A percentile compares a stretch with the other conserved stretches of the same genome.
These are phyloP conservation scores for Podarcis siculus DNA, from an alignment of 2,797 vertebrate species.

Conservation along the genomic window DNA sequence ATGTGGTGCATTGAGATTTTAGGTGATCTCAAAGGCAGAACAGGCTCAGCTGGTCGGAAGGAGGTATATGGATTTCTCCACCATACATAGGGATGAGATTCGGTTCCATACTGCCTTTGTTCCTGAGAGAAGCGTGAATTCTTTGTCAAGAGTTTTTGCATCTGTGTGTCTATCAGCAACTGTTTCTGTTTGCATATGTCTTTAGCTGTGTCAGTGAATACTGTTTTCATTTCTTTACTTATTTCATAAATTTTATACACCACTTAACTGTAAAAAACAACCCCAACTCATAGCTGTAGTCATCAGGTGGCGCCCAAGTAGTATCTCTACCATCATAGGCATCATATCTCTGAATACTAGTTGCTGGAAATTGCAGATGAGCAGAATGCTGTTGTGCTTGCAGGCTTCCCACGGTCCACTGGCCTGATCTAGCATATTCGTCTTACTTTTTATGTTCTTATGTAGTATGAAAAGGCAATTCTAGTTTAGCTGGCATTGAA, in stretches of 20 bases:
- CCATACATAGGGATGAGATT: not conserved
- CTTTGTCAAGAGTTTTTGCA: constrained; percentile 5
- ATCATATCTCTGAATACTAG: too few species aligned
- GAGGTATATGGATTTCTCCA: not conserved
- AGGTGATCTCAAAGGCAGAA: not conserved
- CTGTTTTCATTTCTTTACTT: not conserved
- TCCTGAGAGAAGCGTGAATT: not conserved
- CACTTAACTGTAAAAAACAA: too few species aligned
- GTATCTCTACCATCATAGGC: too few species aligned
- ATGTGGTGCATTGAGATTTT: not conserved
- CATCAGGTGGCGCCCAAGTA: not conserved
- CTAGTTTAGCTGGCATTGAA: not conserved
- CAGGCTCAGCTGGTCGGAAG: not conserved
- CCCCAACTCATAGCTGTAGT: not conserved
- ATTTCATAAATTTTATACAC: too few species aligned
- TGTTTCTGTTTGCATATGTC: not conserved
- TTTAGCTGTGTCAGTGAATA: not conserved
- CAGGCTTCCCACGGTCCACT: too few species aligned
- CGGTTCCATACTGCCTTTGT: not conserved
- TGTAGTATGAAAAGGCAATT: not conserved
- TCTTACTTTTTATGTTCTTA: too few species aligned
- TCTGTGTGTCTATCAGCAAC: not conserved
- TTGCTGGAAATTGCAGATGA: too few species aligned
- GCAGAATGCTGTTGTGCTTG: too few species aligned
- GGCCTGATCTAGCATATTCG: too few species aligned